Evolutionary conservation across 2,888 invertebrate species (phyloP).

Genomic region (Trichogramma dendrolimi): DNA sequence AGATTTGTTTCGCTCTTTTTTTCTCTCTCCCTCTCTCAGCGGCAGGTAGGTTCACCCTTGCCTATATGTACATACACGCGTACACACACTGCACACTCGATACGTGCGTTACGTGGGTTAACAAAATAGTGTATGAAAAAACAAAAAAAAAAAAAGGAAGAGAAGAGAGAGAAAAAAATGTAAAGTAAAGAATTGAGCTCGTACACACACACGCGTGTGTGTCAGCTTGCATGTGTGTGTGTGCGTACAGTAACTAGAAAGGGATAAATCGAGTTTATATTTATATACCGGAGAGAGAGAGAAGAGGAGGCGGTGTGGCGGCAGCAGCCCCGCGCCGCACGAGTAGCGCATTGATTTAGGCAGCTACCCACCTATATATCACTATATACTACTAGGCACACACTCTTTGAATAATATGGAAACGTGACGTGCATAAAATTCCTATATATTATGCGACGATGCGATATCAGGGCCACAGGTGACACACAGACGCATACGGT

Average conservation of each 20-base stretch:
- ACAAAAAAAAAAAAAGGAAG: neutral
- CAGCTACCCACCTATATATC: too few relatives aligned
- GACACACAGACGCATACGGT: too few relatives aligned
- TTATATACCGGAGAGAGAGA: neutral
- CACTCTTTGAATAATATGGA: too few relatives aligned
- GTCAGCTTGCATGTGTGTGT: neutral
- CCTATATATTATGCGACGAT: too few relatives aligned
- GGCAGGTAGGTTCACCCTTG: neutral
- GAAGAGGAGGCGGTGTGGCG: neutral
- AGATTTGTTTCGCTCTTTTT: conserved; percentile 4
- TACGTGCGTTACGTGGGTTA: neutral
- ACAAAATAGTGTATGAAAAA: neutral
- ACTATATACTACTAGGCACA: too few relatives aligned
- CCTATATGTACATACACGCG: neutral
- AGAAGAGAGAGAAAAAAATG: conserved; percentile 7
- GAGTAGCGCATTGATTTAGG: too few relatives aligned
- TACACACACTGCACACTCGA: neutral
- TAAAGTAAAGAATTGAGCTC: too few relatives aligned
- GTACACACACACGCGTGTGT: neutral
- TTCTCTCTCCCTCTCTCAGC: neutral
- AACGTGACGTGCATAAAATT: too few relatives aligned
- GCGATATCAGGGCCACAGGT: too few relatives aligned
- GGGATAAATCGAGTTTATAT: neutral
- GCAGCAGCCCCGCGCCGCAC: neutral
- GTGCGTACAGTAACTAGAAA: neutral